Evolutionary conservation across 2,113 vertebrate species (phyloP).

Genomic region (Pristiophorus japonicus): DNA sequence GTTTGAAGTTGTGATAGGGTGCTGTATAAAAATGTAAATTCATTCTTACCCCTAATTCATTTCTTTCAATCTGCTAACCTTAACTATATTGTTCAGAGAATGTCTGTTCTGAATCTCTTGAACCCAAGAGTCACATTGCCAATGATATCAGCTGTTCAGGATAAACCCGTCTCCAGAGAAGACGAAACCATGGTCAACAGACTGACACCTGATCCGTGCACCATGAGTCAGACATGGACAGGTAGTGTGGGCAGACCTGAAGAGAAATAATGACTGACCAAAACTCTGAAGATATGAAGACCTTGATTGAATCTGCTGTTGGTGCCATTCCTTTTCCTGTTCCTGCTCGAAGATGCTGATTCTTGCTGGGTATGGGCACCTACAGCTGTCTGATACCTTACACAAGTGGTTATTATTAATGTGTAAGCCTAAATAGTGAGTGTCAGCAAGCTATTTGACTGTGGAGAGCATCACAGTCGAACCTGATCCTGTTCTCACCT

Average conservation of each 20-base stretch:
- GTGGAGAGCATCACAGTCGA: background rate
- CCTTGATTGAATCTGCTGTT: background rate
- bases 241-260: background rate
- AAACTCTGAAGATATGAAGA: background rate
- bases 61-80: background rate
- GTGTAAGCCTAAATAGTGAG: background rate
- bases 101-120: conserved; percentile 30
- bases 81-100: background rate
- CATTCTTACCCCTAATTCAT: background rate
- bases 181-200: background rate
- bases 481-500: background rate
- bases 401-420: background rate
- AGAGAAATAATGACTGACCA: background rate
- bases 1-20: background rate
- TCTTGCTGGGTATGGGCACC: background rate
- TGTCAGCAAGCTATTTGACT: background rate
- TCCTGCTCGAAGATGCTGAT: background rate
- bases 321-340: background rate
- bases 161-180: background rate
- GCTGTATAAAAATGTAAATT: background rate
- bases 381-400: background rate
- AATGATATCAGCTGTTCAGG: background rate
- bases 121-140: background rate
- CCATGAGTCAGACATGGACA: background rate
- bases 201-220: background rate